phyloP scores from a whole-genome alignment of 2,113 vertebrate genomes.

The Oncorhynchus clarkii region DNA sequence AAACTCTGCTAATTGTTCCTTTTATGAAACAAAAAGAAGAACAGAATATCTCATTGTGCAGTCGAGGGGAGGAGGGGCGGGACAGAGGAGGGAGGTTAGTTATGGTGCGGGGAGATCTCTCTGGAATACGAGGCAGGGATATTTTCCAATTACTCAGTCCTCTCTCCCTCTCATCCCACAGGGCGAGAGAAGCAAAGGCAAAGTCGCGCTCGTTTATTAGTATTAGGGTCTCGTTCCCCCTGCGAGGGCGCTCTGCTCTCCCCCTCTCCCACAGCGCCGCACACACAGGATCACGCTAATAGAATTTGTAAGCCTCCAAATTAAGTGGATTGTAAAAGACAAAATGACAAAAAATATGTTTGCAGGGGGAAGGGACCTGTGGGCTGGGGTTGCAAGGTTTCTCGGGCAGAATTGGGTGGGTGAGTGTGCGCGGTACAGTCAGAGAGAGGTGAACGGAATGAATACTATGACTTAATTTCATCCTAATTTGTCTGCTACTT shows the following conservation, averaged over 20 bases:
- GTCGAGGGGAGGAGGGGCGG: conserved; percentile 3
- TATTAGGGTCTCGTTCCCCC: conserved; percentile 52
- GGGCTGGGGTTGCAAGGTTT: background rate
- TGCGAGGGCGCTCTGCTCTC: conserved; percentile 4
- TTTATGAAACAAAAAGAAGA: conserved; percentile 43
- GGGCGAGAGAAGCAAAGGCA: conserved; percentile 46
- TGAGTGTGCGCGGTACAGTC: conserved; percentile 10
- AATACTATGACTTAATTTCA: conserved; percentile 35
- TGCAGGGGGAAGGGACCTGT: background rate
- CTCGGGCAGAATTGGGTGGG: background rate
- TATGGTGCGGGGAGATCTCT: conserved; percentile 31
- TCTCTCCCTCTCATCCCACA: conserved; percentile 49
- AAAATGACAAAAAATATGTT: conserved; percentile 32
- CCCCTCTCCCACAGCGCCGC: background rate
- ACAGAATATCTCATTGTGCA: conserved; percentile 39
- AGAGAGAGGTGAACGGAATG: conserved; percentile 9
- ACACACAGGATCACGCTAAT: conserved; percentile 46
- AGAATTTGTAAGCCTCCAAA: conserved; percentile 50
- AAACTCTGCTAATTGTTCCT: conserved; percentile 32
- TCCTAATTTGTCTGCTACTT: conserved; percentile 24
- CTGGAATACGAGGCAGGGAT: conserved; percentile 55
- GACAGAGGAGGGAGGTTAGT: background rate
- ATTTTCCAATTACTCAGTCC: conserved; percentile 73
- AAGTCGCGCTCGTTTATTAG: conserved; percentile 70
- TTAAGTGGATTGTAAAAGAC: conserved; percentile 21